Conservation (phyloP, 1,140 invertebrate genomes). For the Drosophila setifemur region DNA sequence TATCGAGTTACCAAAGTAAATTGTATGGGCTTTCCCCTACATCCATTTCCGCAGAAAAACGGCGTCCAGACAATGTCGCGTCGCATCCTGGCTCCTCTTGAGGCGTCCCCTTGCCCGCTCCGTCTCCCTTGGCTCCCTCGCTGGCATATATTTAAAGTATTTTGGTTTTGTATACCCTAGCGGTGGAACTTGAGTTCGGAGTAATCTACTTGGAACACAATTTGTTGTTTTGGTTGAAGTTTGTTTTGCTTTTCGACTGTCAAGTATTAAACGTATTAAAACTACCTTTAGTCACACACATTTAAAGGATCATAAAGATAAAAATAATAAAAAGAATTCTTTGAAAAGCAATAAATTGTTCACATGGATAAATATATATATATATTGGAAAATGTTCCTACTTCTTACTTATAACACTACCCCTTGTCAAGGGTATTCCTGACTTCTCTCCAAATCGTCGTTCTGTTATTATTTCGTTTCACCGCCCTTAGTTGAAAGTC, state of each 20-base stretch:
- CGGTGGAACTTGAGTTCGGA: neutral
- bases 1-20: conserved; percentile 71
- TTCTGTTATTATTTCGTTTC: conserved; percentile 29
- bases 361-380: no score
- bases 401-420: no score
- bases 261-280: no score
- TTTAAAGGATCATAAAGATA: no score
- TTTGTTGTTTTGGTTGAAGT: no score
- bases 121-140: neutral
- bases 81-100: conserved; percentile 9
- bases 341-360: no score
- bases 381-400: no score
- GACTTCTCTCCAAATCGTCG: neutral
- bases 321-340: no score
- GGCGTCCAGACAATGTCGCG: conserved; percentile 69
- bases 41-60: conserved; percentile 70
- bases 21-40: conserved; percentile 62
- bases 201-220: no score
- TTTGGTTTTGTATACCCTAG: conserved; percentile 34
- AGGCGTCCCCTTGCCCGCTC: neutral
- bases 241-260: no score
- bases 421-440: conserved; percentile 1
- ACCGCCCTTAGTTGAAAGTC: conserved; percentile 30
- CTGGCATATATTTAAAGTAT: conserved; percentile 58
- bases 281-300: no score